Evolutionary conservation across 2,113 vertebrate genomes (phyloP), one percentile per base, ranked within the genome.

Genomic region (Rhizomys pruinosus): DNA sequence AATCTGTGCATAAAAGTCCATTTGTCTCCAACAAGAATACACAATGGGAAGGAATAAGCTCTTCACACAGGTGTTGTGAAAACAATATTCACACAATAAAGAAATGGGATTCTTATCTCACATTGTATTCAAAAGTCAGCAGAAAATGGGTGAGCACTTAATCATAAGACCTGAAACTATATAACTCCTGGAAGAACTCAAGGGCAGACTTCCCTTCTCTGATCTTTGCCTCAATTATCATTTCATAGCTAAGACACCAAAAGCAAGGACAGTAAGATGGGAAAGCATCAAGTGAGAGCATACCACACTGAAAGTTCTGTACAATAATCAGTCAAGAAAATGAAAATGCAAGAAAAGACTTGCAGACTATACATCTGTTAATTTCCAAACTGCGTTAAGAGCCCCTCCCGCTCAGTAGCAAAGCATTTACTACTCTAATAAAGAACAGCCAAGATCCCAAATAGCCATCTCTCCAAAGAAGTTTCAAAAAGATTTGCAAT

Each of bases 401-500:
- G 42, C 5, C 42, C 5, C 32, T 66, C 64, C 34, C 52, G 29
- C 23, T 37, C 25, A 89, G 39, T 52, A 78, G 19, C 25, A 74
- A 66, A 42, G 16, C 12, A 52, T 39, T 29, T 68, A 78, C 55
- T 15, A 66, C 55, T 15, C 27, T 77, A 79, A 57, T 39, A 32
- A 59, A 39, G 69, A 39, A 22, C 20, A 16, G 37, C 6, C n/a
- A 44, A 39, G 3, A 12, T 10, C 55, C 9, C 23, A 61, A 39
- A 76, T 7, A 25, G 19, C n/a, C 6, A 69, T 47, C 19, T 84
- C 37, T 52, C 25, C 64, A 84, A 84, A 78, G 37, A 77, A 34
- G 2, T 7, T 4, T 10, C 19, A 13, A 37, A 88, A 22, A 66
- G 1, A 5, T 4, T 22, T 82, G 2, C 22, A 82, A 0, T 16